Percentiles rank a stretch among this genome's conserved stretches.
Conservation (phyloP, 2,888 invertebrate species). For the Abrostola tripartita region DNA sequence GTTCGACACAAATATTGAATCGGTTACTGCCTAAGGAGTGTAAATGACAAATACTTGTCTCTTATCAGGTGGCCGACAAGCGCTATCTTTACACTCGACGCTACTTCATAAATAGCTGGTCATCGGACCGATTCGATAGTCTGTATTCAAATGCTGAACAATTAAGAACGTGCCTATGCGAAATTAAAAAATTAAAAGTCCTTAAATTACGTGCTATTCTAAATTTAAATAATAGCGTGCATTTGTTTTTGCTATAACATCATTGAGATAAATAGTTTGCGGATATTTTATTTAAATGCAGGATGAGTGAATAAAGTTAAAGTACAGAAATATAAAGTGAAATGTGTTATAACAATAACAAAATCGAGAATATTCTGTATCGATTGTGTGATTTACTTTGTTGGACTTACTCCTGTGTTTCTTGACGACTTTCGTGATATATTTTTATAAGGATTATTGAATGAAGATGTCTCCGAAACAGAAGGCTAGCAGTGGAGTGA, state of each 20-base stretch:
- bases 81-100: conserved; percentile 70
- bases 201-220: conserved; percentile 22
- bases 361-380: conserved; percentile 69
- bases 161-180: conserved; percentile 27
- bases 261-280: conserved; percentile 1
- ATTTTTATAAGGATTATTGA: conserved; percentile 32
- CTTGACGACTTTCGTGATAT: conserved; percentile 70
- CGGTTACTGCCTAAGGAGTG: conserved; percentile 67
- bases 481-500: conserved; percentile 59
- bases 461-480: conserved; percentile 76
- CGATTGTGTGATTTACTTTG: conserved; percentile 64
- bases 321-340: conserved; percentile 57
- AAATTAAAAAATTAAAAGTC: conserved; percentile 23
- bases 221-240: conserved; percentile 43
- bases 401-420: conserved; percentile 76
- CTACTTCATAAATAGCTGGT: conserved; percentile 74
- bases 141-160: conserved; percentile 55
- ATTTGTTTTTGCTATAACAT: neutral
- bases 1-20: conserved; percentile 59
- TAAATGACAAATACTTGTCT: conserved; percentile 76
- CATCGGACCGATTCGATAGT: conserved; percentile 67
- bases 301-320: conserved; percentile 57
- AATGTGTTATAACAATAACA: conserved; percentile 68
- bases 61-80: conserved; percentile 83
- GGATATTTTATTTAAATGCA: conserved; percentile 40